These are phyloP conservation scores for Reticulitermes lucifugus DNA, from an alignment of 2,888 invertebrate species.

Conservation along the genomic window DNA sequence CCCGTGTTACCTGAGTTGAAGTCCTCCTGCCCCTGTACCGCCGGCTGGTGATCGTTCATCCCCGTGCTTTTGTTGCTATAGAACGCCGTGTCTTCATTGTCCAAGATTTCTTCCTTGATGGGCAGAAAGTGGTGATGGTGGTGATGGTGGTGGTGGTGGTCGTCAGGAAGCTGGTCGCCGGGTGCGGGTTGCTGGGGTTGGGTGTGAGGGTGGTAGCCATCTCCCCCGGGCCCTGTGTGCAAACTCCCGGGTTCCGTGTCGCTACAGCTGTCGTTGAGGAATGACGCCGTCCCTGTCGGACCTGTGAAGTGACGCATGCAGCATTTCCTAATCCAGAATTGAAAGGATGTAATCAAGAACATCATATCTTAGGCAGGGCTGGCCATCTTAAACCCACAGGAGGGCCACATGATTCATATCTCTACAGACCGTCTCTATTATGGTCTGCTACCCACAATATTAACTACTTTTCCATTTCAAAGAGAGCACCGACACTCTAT, in stretches of 20 bases:
- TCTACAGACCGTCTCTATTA: too few species aligned
- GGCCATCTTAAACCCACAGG: too few species aligned
- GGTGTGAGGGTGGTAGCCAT: constrained; percentile 37
- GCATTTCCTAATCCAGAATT: not conserved
- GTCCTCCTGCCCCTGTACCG: constrained; percentile 42
- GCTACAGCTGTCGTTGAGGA: constrained; percentile 67
- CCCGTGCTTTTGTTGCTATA: constrained; percentile 51
- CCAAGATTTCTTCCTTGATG: constrained; percentile 65
- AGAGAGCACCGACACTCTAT: too few species aligned
- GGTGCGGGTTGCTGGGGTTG: not conserved
- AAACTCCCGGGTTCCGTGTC: constrained; percentile 62
- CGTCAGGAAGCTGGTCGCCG: constrained; percentile 33
- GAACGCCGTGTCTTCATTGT: constrained; percentile 58
- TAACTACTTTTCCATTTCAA: too few species aligned
- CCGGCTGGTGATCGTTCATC: constrained; percentile 21
- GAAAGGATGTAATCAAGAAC: too few species aligned
- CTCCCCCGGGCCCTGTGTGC: constrained; percentile 36
- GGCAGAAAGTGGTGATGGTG: constrained; percentile 59
- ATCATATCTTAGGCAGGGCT: too few species aligned
- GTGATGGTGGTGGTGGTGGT: constrained; percentile 39
- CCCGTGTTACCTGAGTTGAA: constrained; percentile 37
- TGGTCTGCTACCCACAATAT: too few species aligned
- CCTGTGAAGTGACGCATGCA: not conserved
- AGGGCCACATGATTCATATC: too few species aligned
- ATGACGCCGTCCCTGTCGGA: constrained; percentile 57